phyloP scores from a whole-genome alignment of 1,140 invertebrate genomes.

The Drosophila albomicans region DNA sequence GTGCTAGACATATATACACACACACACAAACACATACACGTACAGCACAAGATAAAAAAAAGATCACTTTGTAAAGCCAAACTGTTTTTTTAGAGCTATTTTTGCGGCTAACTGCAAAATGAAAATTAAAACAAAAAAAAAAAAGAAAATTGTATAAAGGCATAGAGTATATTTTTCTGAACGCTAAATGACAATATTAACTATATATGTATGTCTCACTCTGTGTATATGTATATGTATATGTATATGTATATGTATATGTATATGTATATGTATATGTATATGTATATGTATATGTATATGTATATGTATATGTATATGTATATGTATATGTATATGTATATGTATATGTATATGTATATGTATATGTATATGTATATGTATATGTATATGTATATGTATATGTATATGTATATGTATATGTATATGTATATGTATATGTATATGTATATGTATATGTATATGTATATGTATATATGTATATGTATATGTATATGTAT shows the following conservation, averaged over 20 bases:
- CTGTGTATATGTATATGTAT: conserved; percentile 14
- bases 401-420: neutral
- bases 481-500: conserved; percentile 4
- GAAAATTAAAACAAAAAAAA: conserved; percentile 28
- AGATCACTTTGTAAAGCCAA: conserved; percentile 52
- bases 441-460: conserved; percentile 29
- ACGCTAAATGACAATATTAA: conserved; percentile 82
- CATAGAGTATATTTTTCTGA: conserved; percentile 78
- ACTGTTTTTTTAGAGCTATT: conserved; percentile 41
- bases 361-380: conserved; percentile 19
- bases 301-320: too few relatives aligned
- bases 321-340: too few relatives aligned
- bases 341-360: conserved; percentile 33
- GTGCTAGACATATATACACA: neutral
- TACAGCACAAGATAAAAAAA: conserved; percentile 29
- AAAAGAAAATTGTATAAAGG: conserved; percentile 56
- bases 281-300: neutral
- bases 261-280: conserved; percentile 44
- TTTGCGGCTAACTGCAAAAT: conserved; percentile 2
- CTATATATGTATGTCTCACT: conserved; percentile 54
- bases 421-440: conserved; percentile 15
- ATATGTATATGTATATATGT: conserved; percentile 21
- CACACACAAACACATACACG: conserved; percentile 32
- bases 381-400: neutral
- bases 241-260: conserved; percentile 1